phyloP scores from a whole-genome alignment of 2,797 vertebrate species.

The Arctocebus calabarensis region DNA sequence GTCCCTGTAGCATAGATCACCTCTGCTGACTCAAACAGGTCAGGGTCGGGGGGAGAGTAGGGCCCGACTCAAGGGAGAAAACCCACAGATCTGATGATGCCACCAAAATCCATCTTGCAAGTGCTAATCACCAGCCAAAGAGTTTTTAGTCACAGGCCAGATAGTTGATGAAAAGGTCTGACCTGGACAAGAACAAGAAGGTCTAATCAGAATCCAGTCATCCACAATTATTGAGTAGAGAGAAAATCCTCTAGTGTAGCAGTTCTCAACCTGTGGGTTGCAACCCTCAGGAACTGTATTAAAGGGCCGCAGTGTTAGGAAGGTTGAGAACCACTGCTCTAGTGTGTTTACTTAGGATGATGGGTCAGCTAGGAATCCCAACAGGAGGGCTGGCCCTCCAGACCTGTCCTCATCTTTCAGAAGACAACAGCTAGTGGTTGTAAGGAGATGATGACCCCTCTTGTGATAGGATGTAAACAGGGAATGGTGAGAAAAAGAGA shows the following conservation, averaged over 20 bases:
- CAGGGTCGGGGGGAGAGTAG: not conserved
- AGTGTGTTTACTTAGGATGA: not conserved
- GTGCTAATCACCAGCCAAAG: not conserved
- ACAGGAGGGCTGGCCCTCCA: not conserved
- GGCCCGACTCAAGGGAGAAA: not conserved
- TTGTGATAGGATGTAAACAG: not conserved
- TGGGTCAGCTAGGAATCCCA: not conserved
- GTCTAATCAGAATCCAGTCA: not conserved
- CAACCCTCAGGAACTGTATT: no score
- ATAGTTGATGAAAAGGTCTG: not conserved
- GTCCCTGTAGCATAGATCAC: not conserved
- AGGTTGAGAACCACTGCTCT: not conserved
- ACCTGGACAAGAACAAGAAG: not conserved
- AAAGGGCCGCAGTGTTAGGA: no score
- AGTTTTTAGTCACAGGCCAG: not conserved
- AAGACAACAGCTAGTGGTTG: not conserved
- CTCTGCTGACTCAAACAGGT: not conserved
- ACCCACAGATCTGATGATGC: not conserved
- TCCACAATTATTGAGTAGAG: not conserved
- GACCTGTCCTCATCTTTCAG: not conserved
- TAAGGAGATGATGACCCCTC: not conserved
- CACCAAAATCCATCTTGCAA: not conserved
- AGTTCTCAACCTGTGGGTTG: no score
- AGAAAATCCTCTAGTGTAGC: not conserved
- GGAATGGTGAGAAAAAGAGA: not conserved